Evolutionary conservation across 1,140 invertebrate genomes (phyloP).

Genomic region (Drosophila kurseongensis): DNA sequence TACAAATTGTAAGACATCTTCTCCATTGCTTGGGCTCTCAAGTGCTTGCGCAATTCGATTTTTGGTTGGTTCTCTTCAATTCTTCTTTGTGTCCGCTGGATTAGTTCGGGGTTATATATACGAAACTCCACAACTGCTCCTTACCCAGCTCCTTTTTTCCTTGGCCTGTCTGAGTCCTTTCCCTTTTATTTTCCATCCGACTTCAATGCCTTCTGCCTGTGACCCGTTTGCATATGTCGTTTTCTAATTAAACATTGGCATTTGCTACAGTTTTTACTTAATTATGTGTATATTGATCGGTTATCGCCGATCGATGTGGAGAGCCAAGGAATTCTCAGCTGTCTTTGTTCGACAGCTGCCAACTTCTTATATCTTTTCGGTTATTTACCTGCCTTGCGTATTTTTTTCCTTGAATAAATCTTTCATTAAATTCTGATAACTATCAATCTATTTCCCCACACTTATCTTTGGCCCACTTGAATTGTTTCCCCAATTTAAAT

Average conservation of each 20-base stretch:
- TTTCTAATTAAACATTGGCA: conserved; percentile 70
- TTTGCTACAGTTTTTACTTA: conserved; percentile 69
- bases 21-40: conserved; percentile 46
- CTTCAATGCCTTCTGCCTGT: not conserved
- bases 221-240: conserved; percentile 71
- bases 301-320: conserved; percentile 30
- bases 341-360: conserved; percentile 37
- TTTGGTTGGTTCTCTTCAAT: conserved; percentile 23
- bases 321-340: conserved; percentile 35
- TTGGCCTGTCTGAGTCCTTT: conserved; percentile 23
- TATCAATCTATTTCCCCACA: not conserved
- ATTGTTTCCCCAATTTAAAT: conserved; percentile 3
- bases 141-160: conserved; percentile 19
- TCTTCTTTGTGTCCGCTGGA: conserved; percentile 48
- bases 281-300: conserved; percentile 50
- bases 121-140: conserved; percentile 50
- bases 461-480: conserved; percentile 28
- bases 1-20: conserved; percentile 23
- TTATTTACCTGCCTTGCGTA: conserved; percentile 1
- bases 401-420: conserved; percentile 11
- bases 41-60: conserved; percentile 71
- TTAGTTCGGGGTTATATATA: conserved; percentile 63
- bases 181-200: conserved; percentile 13
- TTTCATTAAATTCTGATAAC: not conserved
- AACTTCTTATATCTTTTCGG: conserved; percentile 8